A percentile compares a stretch with the other conserved stretches of the same genome.
Conservation (phyloP, 2,888 invertebrate genomes). For the Loripinus fragilis region DNA sequence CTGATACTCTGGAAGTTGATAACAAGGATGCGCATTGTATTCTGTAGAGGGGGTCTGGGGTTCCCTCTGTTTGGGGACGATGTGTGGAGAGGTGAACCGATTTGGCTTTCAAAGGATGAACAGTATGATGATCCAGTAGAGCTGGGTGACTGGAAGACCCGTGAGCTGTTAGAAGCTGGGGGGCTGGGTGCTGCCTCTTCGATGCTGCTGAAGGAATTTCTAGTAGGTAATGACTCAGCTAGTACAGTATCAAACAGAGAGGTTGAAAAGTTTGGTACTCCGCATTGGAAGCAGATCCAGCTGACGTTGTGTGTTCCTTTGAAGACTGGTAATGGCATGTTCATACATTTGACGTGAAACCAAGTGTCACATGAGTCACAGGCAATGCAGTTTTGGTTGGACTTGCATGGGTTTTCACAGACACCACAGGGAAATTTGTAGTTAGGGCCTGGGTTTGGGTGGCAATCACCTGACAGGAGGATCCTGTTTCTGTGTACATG, state of each 20-base stretch:
- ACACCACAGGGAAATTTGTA: not conserved
- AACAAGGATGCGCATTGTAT: not conserved
- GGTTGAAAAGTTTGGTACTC: constrained; percentile 13
- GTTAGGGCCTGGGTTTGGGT: constrained; percentile 33
- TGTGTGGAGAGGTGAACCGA: not conserved
- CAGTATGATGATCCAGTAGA: too few species aligned
- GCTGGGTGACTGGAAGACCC: not conserved
- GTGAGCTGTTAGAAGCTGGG: not conserved
- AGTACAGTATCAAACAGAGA: constrained; percentile 17
- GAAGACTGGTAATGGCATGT: constrained; percentile 1
- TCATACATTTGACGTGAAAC: not conserved
- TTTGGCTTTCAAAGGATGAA: not conserved
- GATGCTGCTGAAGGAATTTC: not conserved
- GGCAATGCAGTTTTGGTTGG: not conserved
- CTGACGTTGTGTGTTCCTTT: not conserved
- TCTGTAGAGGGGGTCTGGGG: not conserved
- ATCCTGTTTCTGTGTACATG: not conserved
- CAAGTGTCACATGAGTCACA: not conserved
- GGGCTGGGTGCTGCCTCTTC: not conserved
- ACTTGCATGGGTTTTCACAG: not conserved
- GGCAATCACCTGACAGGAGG: constrained; percentile 30
- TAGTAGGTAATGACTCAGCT: too few species aligned
- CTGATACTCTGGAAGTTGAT: constrained; percentile 24
- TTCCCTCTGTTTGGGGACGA: not conserved
- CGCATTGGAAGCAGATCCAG: constrained; percentile 16